phyloP scores from a whole-genome alignment of 2,888 invertebrate genomes.

The Nephrotoma flavescens region DNA sequence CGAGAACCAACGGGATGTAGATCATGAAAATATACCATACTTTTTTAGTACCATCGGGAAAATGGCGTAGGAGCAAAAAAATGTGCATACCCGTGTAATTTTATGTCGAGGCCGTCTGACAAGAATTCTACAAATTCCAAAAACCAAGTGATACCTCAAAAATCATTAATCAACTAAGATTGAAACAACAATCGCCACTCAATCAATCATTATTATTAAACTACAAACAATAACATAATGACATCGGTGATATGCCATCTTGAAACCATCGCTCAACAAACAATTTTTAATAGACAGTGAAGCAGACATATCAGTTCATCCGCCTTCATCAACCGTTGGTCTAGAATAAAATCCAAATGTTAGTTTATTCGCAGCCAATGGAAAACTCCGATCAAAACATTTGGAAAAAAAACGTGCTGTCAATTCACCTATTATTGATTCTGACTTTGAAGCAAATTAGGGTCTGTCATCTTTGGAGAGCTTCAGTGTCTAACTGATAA shows the following conservation, averaged over 20 bases:
- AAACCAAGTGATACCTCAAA: too few species aligned
- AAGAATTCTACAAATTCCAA: too few species aligned
- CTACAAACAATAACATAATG: not conserved
- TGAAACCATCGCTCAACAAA: too few species aligned
- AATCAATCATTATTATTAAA: too few species aligned
- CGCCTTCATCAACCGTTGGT: too few species aligned
- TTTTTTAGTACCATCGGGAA: not conserved
- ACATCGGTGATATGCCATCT: not conserved
- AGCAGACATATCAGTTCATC: too few species aligned
- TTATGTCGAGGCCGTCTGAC: not conserved
- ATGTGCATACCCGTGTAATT: not conserved
- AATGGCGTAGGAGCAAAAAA: not conserved
- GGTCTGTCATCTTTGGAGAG: not conserved
- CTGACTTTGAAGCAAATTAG: not conserved
- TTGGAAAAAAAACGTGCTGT: not conserved
- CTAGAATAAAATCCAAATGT: too few species aligned
- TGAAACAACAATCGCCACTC: too few species aligned
- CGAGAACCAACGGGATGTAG: not conserved
- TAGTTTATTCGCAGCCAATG: too few species aligned
- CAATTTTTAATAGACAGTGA: too few species aligned
- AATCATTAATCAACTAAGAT: too few species aligned
- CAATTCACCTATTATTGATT: not conserved
- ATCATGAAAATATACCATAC: not conserved
- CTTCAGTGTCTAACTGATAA: not conserved
- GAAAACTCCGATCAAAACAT: too few species aligned